Evolutionary conservation across 2,113 vertebrate genomes (phyloP), one percentile per base, ranked within the genome.

Genomic region (Prunella himalayana): DNA sequence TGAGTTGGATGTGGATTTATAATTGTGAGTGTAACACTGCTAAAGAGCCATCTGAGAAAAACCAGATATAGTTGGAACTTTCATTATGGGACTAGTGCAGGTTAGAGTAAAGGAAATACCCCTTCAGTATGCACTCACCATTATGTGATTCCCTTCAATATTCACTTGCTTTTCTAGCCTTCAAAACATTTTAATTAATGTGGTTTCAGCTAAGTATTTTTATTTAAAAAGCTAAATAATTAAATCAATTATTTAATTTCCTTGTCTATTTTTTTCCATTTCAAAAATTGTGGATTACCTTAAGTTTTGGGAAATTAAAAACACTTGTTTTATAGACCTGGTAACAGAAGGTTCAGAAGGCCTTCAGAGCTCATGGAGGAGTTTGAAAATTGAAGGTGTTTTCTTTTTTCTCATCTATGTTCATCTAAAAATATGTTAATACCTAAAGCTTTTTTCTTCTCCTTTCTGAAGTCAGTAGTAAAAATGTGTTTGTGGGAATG

Each of bases 271-370:
- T 61, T 45, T 50, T 44, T 9, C 21, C 3, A 3, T 82, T 91
- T 80, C 10, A 21, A 60, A 82, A 89, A 0, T 56, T 59, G 65
- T 68, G 65, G 31, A 27, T 89, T 57, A 39, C 30, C 68, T 45
- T 42, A 66, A 54, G 4, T 78, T 92, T 88, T 86, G 51, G 69
- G 53, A 75, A 92, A 70, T 51, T 44, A 81, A 8, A 44, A 47
- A 11, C 21, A 39, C 0, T 0, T 44, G 30, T 77, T 27, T 47
- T 81, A 15, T 11, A 44, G 73, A 51, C 31, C 18, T 11, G 4
- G 20, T 57, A 35, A 21, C 3, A 33, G 6, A 37, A 75, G 37
- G 12, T 89, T 63, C 18, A 12, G 41, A 84, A 42, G 37, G 41
- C 51, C 28, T 83, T 81, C 44, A 65, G 28, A 84, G 41, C 41